Conservation (phyloP, 2,888 invertebrate genomes). For the Eupithecia tripunctaria region DNA sequence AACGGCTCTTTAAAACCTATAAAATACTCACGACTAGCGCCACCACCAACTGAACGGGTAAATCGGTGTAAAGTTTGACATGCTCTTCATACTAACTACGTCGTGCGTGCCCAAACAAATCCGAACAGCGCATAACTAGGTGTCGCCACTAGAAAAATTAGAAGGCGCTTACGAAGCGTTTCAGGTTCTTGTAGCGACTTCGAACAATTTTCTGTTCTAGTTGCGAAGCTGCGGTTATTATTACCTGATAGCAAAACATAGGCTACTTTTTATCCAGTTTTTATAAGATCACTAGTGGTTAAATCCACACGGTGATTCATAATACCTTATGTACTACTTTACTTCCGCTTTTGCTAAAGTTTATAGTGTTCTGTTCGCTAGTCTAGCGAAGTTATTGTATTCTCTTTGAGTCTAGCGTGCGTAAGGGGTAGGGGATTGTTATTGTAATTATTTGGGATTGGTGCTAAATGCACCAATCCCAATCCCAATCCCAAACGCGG, state of each 20-base stretch:
- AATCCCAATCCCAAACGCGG: too few relatives aligned
- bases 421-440: too few relatives aligned
- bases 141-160: slow-evolving; percentile 8
- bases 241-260: not conserved
- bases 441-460: too few relatives aligned
- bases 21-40: not conserved
- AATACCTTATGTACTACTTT: too few relatives aligned
- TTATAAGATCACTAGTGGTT: not conserved
- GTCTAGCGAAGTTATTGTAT: too few relatives aligned
- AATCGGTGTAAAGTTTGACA: not conserved
- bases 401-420: too few relatives aligned
- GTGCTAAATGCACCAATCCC: too few relatives aligned
- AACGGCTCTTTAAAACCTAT: too few relatives aligned
- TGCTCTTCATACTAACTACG: not conserved
- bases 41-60: not conserved
- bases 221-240: not conserved
- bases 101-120: not conserved
- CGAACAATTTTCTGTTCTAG: not conserved
- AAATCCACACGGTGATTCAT: not conserved
- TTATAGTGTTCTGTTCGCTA: too few relatives aligned
- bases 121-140: not conserved
- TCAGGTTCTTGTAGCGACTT: not conserved
- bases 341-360: too few relatives aligned
- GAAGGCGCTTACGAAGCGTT: not conserved
- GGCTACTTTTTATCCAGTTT: not conserved